Percentiles rank a stretch among this genome's conserved stretches.
phyloP scores from a whole-genome alignment of 64 coral and sea anemone genomes.

The Acropora tenuis region DNA sequence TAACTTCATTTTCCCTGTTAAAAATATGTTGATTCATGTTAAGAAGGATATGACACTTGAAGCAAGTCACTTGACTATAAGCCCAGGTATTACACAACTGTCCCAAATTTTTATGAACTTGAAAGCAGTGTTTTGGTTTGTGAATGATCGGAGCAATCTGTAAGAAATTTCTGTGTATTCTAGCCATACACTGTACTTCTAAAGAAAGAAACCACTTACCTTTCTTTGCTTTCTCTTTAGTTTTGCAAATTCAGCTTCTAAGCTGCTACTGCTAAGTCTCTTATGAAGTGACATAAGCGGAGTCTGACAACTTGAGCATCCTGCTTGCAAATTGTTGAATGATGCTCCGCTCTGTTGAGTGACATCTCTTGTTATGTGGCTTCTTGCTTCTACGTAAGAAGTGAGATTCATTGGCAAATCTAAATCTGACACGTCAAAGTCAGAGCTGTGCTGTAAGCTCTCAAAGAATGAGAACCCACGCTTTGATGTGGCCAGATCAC shows the following conservation, averaged over 20 bases:
- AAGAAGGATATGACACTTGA: constrained; percentile 3
- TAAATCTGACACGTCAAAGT: constrained; percentile 34
- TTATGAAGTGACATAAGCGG: constrained; percentile 29
- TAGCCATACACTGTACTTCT: constrained; percentile 1
- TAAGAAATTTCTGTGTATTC: background rate
- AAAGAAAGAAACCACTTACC: constrained; percentile 12
- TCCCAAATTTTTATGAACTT: constrained; percentile 11
- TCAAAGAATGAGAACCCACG: background rate
- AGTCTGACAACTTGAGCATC: constrained; percentile 37
- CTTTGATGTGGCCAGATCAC: constrained; percentile 12
- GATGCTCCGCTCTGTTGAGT: constrained; percentile 6
- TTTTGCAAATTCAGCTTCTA: constrained; percentile 32
- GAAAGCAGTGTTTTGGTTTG: background rate
- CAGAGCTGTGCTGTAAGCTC: constrained; percentile 17
- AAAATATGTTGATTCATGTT: background rate
- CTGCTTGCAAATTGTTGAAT: constrained; percentile 3
- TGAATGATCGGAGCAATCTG: background rate
- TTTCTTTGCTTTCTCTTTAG: constrained; percentile 23
- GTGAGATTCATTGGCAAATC: constrained; percentile 3
- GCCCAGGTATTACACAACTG: background rate
- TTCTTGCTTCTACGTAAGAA: background rate
- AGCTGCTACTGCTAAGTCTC: constrained; percentile 4
- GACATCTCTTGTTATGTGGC: constrained; percentile 24
- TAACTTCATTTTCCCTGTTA: constrained; percentile 33
- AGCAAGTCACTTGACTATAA: background rate